Percentiles rank a stretch among this genome's conserved stretches.
These are phyloP conservation scores for Luperina testacea DNA, from an alignment of 2,888 invertebrate species.

Conservation along the genomic window DNA sequence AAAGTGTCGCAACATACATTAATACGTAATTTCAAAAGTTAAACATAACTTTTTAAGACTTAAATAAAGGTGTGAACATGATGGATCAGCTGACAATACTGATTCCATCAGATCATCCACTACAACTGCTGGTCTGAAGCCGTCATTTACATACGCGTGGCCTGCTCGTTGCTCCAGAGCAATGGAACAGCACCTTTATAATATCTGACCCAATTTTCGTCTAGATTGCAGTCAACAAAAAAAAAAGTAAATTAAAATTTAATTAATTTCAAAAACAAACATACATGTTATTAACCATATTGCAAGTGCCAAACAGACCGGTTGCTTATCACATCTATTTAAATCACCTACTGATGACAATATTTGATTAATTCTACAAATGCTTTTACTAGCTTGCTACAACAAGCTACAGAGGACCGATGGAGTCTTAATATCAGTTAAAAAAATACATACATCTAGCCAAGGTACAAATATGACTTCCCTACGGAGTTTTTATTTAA, in stretches of 20 bases:
- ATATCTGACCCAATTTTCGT: neutral
- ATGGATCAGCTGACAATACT: slow-evolving; percentile 2
- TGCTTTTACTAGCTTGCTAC: slow-evolving; percentile 89
- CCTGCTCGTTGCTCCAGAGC: neutral
- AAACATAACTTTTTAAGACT: neutral
- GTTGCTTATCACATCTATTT: slow-evolving; percentile 70
- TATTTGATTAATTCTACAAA: slow-evolving; percentile 86
- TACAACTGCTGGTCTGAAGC: slow-evolving; percentile 9
- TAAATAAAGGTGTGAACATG: neutral
- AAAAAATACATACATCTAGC: slow-evolving; percentile 61
- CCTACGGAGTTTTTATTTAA: slow-evolving; percentile 25
- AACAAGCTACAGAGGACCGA: slow-evolving; percentile 83
- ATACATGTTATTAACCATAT: slow-evolving; percentile 18
- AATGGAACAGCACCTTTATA: neutral
- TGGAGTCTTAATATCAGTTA: slow-evolving; percentile 64
- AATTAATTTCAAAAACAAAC: neutral
- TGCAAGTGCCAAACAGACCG: slow-evolving; percentile 51
- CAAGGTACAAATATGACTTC: slow-evolving; percentile 36
- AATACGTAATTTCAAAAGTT: slow-evolving; percentile 3
- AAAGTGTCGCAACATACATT: neutral
- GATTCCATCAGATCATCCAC: neutral
- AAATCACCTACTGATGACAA: slow-evolving; percentile 80
- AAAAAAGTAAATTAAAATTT: slow-evolving; percentile 6
- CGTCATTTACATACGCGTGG: neutral
- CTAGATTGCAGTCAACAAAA: slow-evolving; percentile 3